These are phyloP conservation scores for Lithobius niger DNA, from an alignment of 1,140 invertebrate species.

Conservation along the genomic window DNA sequence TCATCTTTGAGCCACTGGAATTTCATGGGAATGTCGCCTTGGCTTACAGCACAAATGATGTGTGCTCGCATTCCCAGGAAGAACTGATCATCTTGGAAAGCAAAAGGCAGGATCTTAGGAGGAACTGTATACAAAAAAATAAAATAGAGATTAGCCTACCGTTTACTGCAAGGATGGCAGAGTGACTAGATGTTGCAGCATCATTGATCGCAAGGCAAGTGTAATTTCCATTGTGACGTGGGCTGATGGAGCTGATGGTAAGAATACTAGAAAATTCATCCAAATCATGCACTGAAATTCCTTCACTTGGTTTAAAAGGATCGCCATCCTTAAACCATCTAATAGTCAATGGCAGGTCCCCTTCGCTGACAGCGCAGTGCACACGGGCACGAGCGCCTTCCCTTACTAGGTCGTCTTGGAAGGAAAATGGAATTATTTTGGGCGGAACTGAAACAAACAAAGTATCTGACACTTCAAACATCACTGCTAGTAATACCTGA, in stretches of 20 bases:
- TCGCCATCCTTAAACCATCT: constrained; percentile 51
- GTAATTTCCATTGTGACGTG: constrained; percentile 31
- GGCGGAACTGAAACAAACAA: constrained; percentile 37
- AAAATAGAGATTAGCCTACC: constrained; percentile 43
- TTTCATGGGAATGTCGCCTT: too few species aligned
- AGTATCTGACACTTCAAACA: too few species aligned
- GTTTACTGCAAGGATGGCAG: constrained; percentile 63
- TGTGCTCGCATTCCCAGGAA: too few species aligned
- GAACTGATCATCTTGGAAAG: too few species aligned
- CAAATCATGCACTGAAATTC: constrained; percentile 42
- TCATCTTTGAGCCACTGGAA: too few species aligned
- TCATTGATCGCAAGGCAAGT: constrained; percentile 34
- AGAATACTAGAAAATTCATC: constrained; percentile 47
- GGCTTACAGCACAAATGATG: too few species aligned
- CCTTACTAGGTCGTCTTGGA: constrained; percentile 37
- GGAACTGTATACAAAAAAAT: too few species aligned
- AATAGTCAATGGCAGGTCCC: constrained; percentile 51
- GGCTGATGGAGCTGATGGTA: constrained; percentile 37
- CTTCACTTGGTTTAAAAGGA: constrained; percentile 11
- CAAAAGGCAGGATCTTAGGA: too few species aligned
- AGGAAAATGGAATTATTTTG: constrained; percentile 43
- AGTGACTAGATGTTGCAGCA: constrained; percentile 49
- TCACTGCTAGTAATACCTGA: too few species aligned
- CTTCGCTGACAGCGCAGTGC: constrained; percentile 23
- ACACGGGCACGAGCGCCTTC: constrained; percentile 8